Conservation (phyloP, 2,797 vertebrate species). For the Tadarida brasiliensis region DNA sequence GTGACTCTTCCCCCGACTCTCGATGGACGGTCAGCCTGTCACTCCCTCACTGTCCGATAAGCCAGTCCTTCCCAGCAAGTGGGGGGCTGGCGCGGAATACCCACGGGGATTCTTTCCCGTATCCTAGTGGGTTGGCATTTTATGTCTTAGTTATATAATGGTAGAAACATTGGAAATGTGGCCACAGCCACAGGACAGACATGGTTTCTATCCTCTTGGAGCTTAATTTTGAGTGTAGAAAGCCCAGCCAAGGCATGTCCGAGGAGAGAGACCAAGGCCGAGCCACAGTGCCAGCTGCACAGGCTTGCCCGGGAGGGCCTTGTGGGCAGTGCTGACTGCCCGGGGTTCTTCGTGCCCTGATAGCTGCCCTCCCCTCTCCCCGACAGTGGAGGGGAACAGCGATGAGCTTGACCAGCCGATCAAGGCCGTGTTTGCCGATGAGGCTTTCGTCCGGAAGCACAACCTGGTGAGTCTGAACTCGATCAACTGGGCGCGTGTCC, state of each 20-base stretch:
- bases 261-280: neutral
- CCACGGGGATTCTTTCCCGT: neutral
- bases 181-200: neutral
- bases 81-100: neutral
- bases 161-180: neutral
- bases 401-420: constrained; percentile 94
- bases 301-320: neutral
- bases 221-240: neutral
- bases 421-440: constrained; percentile 92
- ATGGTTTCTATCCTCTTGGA: neutral
- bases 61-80: neutral
- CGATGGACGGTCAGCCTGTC: neutral
- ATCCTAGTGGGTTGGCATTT: neutral
- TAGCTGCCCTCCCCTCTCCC: constrained; percentile 13
- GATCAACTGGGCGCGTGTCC: constrained; percentile 94
- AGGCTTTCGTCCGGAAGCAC: constrained; percentile 88
- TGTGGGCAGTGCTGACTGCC: neutral
- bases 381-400: constrained; percentile 93
- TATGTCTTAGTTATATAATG: neutral
- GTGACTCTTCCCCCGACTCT: neutral
- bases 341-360: neutral
- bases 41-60: neutral
- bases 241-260: neutral
- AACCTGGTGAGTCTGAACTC: constrained; percentile 96
- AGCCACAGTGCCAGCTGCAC: neutral